Evolutionary conservation across 2,888 invertebrate genomes (phyloP).

Genomic region (Amorpha juglandis): DNA sequence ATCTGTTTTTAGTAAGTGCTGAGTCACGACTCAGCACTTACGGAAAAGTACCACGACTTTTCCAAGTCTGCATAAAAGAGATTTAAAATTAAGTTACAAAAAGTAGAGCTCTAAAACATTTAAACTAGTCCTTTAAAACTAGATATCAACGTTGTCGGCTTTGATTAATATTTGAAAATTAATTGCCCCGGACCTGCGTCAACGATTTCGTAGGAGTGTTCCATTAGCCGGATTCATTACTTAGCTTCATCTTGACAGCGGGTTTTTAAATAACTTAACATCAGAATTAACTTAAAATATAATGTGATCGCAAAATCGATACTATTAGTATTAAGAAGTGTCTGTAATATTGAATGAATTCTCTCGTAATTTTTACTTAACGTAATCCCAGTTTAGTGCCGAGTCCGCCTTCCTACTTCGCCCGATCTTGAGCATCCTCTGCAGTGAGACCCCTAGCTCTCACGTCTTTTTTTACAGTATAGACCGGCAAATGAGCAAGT

Average conservation of each 20-base stretch:
- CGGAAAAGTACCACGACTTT: too few species aligned
- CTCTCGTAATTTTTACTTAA: too few species aligned
- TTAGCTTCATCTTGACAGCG: conserved; percentile 26
- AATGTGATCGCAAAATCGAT: neutral
- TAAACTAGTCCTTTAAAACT: neutral
- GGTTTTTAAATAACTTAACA: conserved; percentile 1
- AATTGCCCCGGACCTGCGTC: conserved; percentile 16
- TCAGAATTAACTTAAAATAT: neutral
- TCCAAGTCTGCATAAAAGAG: neutral
- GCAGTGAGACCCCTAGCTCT: too few species aligned
- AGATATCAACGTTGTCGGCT: neutral
- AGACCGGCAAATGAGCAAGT: too few species aligned
- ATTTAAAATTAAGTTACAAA: neutral
- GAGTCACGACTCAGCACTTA: too few species aligned
- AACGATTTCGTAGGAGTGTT: conserved; percentile 22
- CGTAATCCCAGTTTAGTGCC: too few species aligned
- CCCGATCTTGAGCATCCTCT: too few species aligned
- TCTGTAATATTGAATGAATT: too few species aligned
- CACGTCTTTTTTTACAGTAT: too few species aligned
- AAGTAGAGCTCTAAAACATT: neutral
- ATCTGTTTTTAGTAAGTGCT: too few species aligned
- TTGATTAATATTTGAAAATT: conserved; percentile 30
- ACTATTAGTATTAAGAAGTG: neutral
- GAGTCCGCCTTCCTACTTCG: too few species aligned
- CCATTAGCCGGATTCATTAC: conserved; percentile 29